Evolutionary conservation across 1,140 invertebrate species (phyloP).

Genomic region (Stegodyphus dumicola): DNA sequence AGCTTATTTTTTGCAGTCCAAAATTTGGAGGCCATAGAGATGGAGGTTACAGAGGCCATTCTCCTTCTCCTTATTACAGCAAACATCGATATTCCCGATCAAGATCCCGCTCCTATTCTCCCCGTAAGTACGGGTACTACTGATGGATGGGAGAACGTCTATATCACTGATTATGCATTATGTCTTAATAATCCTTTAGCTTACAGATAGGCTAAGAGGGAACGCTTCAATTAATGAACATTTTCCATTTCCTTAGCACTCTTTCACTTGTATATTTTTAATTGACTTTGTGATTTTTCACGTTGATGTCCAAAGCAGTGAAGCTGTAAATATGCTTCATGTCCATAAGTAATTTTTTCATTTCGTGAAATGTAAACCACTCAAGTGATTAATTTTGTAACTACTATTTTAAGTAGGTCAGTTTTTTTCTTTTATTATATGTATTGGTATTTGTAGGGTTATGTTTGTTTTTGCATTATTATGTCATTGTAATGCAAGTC

Average conservation of each 20-base stretch:
- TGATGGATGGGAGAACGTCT: conserved; percentile 22
- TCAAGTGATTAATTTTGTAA: not conserved
- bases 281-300: not conserved
- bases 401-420: not conserved
- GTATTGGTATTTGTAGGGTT: not conserved
- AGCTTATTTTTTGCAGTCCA: conserved; percentile 12
- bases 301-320: not conserved
- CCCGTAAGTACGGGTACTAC: conserved; percentile 73
- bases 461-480: conserved; percentile 1
- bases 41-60: conserved; percentile 69
- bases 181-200: not conserved
- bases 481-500: conserved; percentile 15
- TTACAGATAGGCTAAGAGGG: not conserved
- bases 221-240: not conserved
- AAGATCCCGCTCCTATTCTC: conserved; percentile 85
- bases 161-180: not conserved
- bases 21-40: conserved; percentile 61
- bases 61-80: conserved; percentile 75
- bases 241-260: conserved; percentile 1
- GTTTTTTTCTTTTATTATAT: not conserved
- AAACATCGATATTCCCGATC: conserved; percentile 77
- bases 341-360: not conserved
- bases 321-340: conserved; percentile 47
- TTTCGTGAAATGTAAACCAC: not conserved
- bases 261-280: not conserved